Evolutionary conservation across 2,797 vertebrate species (phyloP), one percentile per base, ranked within the genome.

Genomic region (Sphenodon punctatus): DNA sequence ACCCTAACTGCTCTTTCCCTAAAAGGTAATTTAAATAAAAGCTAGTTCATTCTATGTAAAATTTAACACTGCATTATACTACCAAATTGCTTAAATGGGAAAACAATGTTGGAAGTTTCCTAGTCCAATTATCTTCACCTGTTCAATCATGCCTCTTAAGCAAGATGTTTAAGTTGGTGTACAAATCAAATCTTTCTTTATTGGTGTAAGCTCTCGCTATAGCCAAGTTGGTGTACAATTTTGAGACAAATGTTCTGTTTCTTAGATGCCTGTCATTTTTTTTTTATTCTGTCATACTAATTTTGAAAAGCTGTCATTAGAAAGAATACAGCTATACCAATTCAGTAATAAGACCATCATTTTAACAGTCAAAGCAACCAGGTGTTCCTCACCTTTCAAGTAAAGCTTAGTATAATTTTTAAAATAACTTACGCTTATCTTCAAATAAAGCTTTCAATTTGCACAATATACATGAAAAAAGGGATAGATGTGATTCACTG

Each of bases 401-500:
- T 49, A 9, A 51, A 51, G 49, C 51, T 16, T 51, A 53, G 27
- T 30, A 17, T 30, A 53, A 17, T 16, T 27, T n/a, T 27, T 53
- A 30, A 30, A 51, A 30, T 53, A 17, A 30, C 16, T 53, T 39
- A 39, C 38, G 39, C 13, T 39, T 39, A 12, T 39, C 23, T 48
- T 23, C 22, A 48, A 74, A 3, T 7, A 46, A 22, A 72, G 42
- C 17, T 42, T 72, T 23, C 16, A 42, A n/a, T 23, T 32, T 55
- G 32, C 8, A 56, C 8, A 19, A 41, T 27, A 70, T 11, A 41
- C 39, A 70, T 84, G n/a, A n/a, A n/a, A n/a, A n/a, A n/a, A n/a
- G n/a, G n/a, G n/a, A n/a, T n/a, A n/a, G n/a, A n/a, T n/a, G 77
- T 71, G 69, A 84, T 77, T 85, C 39, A 49, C 38, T 78, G 25